Base-by-base conservation (phyloP, 2,113 vertebrate species). In the Scomber colias region DNA sequence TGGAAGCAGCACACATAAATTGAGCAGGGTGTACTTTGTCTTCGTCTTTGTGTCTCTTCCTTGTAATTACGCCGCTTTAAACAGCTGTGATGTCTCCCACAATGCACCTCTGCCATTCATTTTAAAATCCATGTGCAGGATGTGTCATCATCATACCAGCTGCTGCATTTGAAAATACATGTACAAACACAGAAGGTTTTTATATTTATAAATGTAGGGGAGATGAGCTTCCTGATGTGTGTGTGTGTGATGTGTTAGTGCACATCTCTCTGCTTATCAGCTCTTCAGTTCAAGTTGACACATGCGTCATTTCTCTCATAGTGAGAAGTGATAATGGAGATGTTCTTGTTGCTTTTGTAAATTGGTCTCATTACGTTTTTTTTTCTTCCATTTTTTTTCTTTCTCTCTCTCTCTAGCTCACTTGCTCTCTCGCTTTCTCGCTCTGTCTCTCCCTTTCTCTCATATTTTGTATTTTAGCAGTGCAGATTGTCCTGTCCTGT, bases 121-220 rank as follows among this genome's bases (percentile, higher is more conserved):
- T 57, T 11, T 7, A 40, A 46, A 72, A 12, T 30, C 15, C n/a
- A 17, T 2, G 48, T 55, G 19, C 45, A 24, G 40, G 9, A 48
- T 16, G 48, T 59, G 69, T 75, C 46, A 61, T 71, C 35, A 17
- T 72, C 44, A 17, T 0, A 67, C 15, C 70, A 67, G 75, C 75
- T 69, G 76, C 60, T 79, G 83, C 57, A n/a, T 63, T 44, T 16
- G 24, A 56, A 72, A 71, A 40, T 73, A 5, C 59, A 24, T 50
- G 71, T 59, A 54, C 49, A 27, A 27, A 27, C 24, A 27, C 24
- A 27, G 24, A 27, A 27, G 24, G 24, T 27, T 27, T 27, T 27
- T 27, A 27, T 27, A 27, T 27, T 27, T 27, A 27, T 27, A 27
- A 27, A 27, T 27, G 24, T 27, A 27, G 24, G 24, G 24, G 3